phyloP scores from a whole-genome alignment of 2,113 vertebrate genomes.

The Nanger granti region DNA sequence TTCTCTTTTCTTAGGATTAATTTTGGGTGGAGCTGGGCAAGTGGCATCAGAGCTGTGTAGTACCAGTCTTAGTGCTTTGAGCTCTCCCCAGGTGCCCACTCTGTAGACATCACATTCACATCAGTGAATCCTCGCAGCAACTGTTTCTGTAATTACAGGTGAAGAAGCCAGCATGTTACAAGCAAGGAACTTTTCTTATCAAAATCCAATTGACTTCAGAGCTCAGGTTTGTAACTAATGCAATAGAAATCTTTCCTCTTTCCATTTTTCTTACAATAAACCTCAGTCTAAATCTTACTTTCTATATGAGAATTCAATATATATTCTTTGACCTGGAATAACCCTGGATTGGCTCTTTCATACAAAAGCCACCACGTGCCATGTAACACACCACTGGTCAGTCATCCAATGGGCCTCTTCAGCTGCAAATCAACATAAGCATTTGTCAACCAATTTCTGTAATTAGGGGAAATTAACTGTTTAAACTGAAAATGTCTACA shows the following conservation, averaged over 20 bases:
- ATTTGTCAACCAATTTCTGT: conserved; percentile 18
- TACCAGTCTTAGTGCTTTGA: background rate
- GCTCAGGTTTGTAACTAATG: background rate
- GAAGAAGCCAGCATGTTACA: background rate
- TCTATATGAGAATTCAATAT: background rate
- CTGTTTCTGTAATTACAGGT: background rate
- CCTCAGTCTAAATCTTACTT: background rate
- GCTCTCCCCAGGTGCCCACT: background rate
- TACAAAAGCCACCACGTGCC: background rate
- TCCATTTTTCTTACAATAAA: conserved; percentile 5
- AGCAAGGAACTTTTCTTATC: background rate
- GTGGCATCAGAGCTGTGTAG: background rate
- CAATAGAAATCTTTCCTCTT: background rate
- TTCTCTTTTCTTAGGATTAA: background rate
- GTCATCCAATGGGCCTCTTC: background rate
- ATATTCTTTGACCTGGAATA: background rate
- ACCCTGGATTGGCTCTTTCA: background rate
- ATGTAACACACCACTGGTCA: background rate
- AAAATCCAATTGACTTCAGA: background rate
- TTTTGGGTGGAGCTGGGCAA: background rate
- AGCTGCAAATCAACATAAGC: conserved; percentile 5
- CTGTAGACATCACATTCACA: no score
- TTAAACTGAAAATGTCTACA: background rate
- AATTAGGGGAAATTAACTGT: background rate
- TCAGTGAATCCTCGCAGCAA: background rate